Base-by-base conservation (phyloP, 2,797 vertebrate genomes). In the Platalea minor region DNA sequence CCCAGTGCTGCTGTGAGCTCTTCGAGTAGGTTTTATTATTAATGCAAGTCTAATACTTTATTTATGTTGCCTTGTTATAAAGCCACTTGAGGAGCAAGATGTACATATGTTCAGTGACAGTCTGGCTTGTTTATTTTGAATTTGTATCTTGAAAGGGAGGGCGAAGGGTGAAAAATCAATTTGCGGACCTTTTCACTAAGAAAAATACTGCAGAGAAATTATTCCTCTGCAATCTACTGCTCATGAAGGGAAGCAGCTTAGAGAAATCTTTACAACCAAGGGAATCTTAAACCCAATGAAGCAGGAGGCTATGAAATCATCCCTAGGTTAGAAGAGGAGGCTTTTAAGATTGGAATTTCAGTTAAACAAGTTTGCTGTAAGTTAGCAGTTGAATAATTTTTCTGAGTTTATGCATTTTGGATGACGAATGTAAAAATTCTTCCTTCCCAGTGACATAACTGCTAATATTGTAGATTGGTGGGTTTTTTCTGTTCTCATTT, bases 261-360 rank as follows among this genome's bases (percentile, higher is more conserved):
- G 91, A 95, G 96, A 88, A 95, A 91, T 96, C 87, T 97, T 96
- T 84, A 91, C 43, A 37, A 10, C 72, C 41, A 85, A 94, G 93
- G 92, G 91, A 81, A 64, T 95, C 75, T 95, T 97, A 97, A 97
- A 97, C 59, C 28, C 78, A 96, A 28, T 90, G 93, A 96, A 97
- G 93, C 81, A 87, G 50, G 51, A 93, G 60, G 78, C 64, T 95
- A 46, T 94, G 93, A 96, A 96, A 92, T 88, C 88, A 96, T 95
- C 83, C n/a, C 9, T 69, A 72, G 24, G 63, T 95, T 89, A 85
- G 90, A 81, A 84, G 72, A 51, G 33, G 77, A 95, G 56, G 33
- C 91, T 97, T 97, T 85, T 91, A 92, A 91, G 82, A 51, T 23
- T 84, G 54, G 75, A 74, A 68, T 95, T 89, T 87, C 54, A 87